These are phyloP conservation scores for Sus scrofa DNA, from an alignment of 2,113 vertebrate species.

Conservation along the genomic window T2T-Sscrofa CM000812.6:254124001-254124500, in stretches of 20 bases:
- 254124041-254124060: background rate
- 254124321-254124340: background rate
- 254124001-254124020: background rate
- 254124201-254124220: background rate
- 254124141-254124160: background rate
- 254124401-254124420: background rate
- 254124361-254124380: background rate
- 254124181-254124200: background rate
- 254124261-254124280: constrained; percentile 34
- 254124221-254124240: background rate
- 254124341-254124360: constrained; percentile 14
- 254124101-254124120: background rate
- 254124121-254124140: background rate
- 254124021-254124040: background rate
- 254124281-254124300: constrained; percentile 1
- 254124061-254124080: background rate
- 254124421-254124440: background rate
- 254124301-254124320: background rate
- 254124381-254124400: constrained; percentile 45
- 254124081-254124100: background rate
- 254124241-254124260: background rate
- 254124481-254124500: background rate
- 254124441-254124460: constrained; percentile 1
- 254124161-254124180: background rate
- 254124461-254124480: background rate